Evolutionary conservation across 2,888 invertebrate genomes (phyloP).

Genomic region (Willowsia nigromaculata): DNA sequence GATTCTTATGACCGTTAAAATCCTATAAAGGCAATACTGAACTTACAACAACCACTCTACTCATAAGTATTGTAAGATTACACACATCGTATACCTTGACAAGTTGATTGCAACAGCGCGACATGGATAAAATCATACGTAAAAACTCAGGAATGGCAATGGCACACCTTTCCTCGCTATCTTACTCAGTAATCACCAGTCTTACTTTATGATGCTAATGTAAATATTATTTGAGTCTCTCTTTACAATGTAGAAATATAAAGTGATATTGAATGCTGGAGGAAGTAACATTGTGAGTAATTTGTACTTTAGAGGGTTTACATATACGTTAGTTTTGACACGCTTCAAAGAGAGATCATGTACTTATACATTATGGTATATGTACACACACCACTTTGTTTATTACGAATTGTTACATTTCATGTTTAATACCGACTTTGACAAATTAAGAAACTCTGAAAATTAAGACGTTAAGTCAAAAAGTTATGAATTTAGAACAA

Average conservation of each 20-base stretch:
- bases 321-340: too few relatives aligned
- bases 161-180: conserved; percentile 38
- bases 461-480: too few relatives aligned
- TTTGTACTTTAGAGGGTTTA: conserved; percentile 17
- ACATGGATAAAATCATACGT: background rate
- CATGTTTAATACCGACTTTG: too few relatives aligned
- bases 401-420: too few relatives aligned
- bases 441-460: too few relatives aligned
- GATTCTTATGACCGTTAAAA: background rate
- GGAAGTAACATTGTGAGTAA: conserved; percentile 22
- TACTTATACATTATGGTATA: too few relatives aligned
- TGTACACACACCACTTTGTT: too few relatives aligned
- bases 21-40: background rate
- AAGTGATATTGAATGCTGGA: background rate
- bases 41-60: background rate
- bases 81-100: conserved; percentile 26
- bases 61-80: background rate
- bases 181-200: background rate
- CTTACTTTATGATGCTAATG: background rate
- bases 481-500: too few relatives aligned
- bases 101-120: conserved; percentile 18
- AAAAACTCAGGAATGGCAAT: background rate
- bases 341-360: too few relatives aligned
- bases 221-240: background rate
- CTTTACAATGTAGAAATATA: background rate